Evolutionary conservation across 2,797 vertebrate species (phyloP).

Genomic region (Trematomus bernacchii): DNA sequence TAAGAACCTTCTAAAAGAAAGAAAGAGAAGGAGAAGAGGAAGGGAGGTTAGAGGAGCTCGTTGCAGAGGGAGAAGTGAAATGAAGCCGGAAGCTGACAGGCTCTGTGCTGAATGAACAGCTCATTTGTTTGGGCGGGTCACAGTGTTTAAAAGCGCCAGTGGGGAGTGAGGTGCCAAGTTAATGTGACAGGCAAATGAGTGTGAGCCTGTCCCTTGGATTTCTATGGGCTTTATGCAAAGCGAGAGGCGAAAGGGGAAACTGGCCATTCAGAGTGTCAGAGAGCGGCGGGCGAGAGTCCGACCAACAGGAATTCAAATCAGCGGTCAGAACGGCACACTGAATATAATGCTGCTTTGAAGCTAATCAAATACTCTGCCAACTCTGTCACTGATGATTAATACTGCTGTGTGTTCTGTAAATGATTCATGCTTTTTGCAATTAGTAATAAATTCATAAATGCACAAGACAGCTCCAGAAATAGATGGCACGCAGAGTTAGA

Average conservation of each 20-base stretch:
- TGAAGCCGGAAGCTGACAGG: slow-evolving; percentile 56
- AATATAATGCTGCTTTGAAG: slow-evolving; percentile 22
- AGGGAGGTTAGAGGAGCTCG: slow-evolving; percentile 57
- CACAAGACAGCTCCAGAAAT: not conserved
- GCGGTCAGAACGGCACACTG: slow-evolving; percentile 16
- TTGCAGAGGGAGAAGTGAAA: slow-evolving; percentile 52
- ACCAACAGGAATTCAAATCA: slow-evolving; percentile 50
- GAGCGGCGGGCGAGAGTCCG: slow-evolving; percentile 31
- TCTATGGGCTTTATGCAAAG: slow-evolving; percentile 76
- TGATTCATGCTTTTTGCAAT: not conserved
- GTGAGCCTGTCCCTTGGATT: slow-evolving; percentile 65
- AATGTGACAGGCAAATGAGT: slow-evolving; percentile 79
- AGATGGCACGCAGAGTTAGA: not conserved
- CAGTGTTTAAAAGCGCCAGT: slow-evolving; percentile 57
- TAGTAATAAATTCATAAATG: not conserved
- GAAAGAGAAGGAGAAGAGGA: slow-evolving; percentile 35
- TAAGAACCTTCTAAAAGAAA: slow-evolving; percentile 21
- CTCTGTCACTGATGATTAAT: slow-evolving; percentile 19
- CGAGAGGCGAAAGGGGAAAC: slow-evolving; percentile 52
- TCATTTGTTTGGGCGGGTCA: slow-evolving; percentile 77
- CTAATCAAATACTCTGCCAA: slow-evolving; percentile 29
- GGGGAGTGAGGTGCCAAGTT: slow-evolving; percentile 74
- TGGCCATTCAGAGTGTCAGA: slow-evolving; percentile 49
- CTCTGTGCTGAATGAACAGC: slow-evolving; percentile 71
- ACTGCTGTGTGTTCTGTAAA: not conserved